Conservation (phyloP, 2,113 vertebrate species). For the Lota lota region DNA sequence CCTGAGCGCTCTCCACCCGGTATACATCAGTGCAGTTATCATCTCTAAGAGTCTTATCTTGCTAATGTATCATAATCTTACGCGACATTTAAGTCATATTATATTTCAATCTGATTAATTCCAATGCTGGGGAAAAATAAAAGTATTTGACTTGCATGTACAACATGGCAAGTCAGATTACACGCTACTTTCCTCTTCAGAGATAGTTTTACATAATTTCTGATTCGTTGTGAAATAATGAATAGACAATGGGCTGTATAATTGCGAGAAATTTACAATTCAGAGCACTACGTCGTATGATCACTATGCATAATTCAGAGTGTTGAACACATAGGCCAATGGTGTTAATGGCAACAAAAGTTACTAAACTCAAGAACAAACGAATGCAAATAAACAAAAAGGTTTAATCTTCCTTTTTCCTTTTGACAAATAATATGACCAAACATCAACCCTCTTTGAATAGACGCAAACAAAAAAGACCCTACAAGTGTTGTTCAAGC, state of each 20-base stretch:
- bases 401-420: constrained; percentile 4
- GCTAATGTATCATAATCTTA: constrained; percentile 65
- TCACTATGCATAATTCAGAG: constrained; percentile 69
- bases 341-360: constrained; percentile 47
- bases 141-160: constrained; percentile 80
- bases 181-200: constrained; percentile 73
- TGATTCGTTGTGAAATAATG: constrained; percentile 76
- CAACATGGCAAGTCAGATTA: constrained; percentile 78
- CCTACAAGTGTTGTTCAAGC: too few relatives aligned
- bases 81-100: constrained; percentile 63
- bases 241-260: constrained; percentile 79
- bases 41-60: constrained; percentile 49
- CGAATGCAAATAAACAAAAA: constrained; percentile 35
- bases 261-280: constrained; percentile 77
- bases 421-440: background rate
- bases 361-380: constrained; percentile 50
- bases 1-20: constrained; percentile 59
- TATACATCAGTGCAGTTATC: constrained; percentile 49
- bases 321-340: constrained; percentile 53
- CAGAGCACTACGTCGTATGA: constrained; percentile 69
- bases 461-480: too few relatives aligned
- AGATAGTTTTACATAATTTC: constrained; percentile 80
- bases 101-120: constrained; percentile 72
- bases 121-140: constrained; percentile 58
- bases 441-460: too few relatives aligned